Evolutionary conservation across 2,797 vertebrate genomes (phyloP).

Genomic region (Avahi laniger): DNA sequence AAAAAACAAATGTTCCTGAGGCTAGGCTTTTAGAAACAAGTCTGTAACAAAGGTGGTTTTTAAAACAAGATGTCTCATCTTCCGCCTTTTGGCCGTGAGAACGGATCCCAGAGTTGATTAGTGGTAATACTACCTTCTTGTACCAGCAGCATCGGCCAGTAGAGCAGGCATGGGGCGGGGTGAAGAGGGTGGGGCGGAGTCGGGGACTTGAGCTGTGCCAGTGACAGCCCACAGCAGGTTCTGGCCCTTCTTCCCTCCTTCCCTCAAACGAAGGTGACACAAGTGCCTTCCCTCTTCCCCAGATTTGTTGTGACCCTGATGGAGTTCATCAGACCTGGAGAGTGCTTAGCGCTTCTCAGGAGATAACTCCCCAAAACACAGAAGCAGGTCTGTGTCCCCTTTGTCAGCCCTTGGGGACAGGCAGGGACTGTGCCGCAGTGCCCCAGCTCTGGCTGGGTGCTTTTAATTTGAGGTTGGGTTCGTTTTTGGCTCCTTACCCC

Average conservation of each 20-base stretch:
- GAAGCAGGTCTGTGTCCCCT: neutral
- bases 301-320: neutral
- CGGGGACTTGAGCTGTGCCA: rapidly evolving
- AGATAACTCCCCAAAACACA: neutral
- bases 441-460: neutral
- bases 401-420: neutral
- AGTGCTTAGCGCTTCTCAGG: neutral
- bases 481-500: slow-evolving; percentile 24
- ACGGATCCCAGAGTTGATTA: neutral
- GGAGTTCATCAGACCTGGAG: neutral
- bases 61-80: neutral
- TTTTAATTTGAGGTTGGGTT: neutral
- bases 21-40: slow-evolving; percentile 26
- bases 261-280: neutral
- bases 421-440: neutral
- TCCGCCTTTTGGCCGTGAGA: neutral
- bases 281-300: neutral
- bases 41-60: slow-evolving; percentile 52
- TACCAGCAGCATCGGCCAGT: rapidly evolving
- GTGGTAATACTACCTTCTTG: neutral
- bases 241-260: neutral
- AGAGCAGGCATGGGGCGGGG: neutral
- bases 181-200: neutral
- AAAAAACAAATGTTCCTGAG: slow-evolving; percentile 8
- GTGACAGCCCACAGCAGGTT: neutral